phyloP scores from a whole-genome alignment of 2,797 vertebrate species.

The Pantherophis alleghaniensis region DNA sequence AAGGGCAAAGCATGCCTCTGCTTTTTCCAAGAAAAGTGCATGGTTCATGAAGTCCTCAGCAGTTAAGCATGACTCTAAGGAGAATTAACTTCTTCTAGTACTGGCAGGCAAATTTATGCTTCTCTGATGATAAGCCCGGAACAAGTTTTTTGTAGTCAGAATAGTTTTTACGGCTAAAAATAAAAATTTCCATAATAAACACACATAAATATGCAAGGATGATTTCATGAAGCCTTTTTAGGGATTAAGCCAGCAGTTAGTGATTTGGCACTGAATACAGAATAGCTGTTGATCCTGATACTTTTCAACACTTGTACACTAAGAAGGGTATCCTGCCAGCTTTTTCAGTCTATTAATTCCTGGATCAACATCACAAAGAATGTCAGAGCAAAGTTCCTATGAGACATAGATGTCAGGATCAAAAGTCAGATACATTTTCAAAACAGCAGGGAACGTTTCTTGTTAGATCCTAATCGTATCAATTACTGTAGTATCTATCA shows the following conservation, averaged over 20 bases:
- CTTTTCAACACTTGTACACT: conserved; percentile 74
- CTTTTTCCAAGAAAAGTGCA: background rate
- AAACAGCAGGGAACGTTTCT: conserved; percentile 78
- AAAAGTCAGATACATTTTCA: conserved; percentile 84
- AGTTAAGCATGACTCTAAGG: background rate
- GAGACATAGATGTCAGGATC: conserved; percentile 93
- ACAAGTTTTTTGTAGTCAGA: background rate
- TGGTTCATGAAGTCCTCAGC: background rate
- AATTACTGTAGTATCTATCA: conserved; percentile 80
- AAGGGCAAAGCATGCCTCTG: background rate
- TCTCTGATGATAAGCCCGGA: background rate
- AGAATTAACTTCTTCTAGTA: background rate
- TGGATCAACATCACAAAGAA: conserved; percentile 98
- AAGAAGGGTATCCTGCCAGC: conserved; percentile 84
- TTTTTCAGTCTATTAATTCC: conserved; percentile 99
- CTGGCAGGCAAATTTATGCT: background rate
- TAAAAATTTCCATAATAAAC: background rate
- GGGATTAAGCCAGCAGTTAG: conserved; percentile 19
- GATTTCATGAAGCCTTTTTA: background rate
- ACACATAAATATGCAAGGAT: background rate
- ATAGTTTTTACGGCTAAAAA: background rate
- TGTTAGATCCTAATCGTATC: conserved; percentile 86
- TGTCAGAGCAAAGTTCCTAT: conserved; percentile 91
- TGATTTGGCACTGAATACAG: conserved; percentile 67
- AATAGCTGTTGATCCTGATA: conserved; percentile 72